Conservation (phyloP, 92 coral and sea anemone species). For the Pocillopora grandis region DNA sequence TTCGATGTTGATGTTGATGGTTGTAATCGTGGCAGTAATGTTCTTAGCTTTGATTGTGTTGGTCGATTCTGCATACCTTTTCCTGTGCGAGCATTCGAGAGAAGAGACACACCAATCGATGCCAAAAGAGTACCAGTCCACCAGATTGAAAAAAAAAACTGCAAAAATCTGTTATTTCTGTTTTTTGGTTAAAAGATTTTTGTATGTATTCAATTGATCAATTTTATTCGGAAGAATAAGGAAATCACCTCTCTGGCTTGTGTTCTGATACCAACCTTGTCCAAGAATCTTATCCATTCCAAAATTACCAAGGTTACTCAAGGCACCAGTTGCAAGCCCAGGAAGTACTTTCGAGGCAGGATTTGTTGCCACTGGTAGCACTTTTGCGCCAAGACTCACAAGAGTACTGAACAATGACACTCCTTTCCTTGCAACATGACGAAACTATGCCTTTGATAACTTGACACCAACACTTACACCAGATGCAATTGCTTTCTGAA, state of each 20-base stretch:
- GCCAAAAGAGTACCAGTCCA: too few species aligned
- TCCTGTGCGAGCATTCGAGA: too few species aligned
- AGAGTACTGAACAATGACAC: background rate
- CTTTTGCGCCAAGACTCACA: background rate
- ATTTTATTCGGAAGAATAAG: background rate
- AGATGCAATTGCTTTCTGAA: background rate
- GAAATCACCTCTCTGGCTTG: background rate
- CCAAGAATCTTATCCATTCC: slow-evolving; percentile 12
- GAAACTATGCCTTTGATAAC: background rate
- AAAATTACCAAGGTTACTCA: background rate
- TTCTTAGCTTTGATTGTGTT: too few species aligned
- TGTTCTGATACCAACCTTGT: background rate
- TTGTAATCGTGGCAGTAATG: too few species aligned
- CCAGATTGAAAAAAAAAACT: too few species aligned
- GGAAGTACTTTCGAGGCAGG: background rate
- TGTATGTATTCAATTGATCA: background rate
- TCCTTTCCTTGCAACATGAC: background rate
- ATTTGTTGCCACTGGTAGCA: background rate
- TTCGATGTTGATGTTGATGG: too few species aligned
- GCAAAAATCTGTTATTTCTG: too few species aligned
- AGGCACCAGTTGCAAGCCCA: background rate
- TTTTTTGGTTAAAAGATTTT: background rate
- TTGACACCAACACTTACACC: background rate
- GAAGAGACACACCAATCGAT: too few species aligned
- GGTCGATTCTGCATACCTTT: too few species aligned